Base-by-base conservation (phyloP, 1,140 invertebrate species). In the Dendrolimus punctatus region DNA sequence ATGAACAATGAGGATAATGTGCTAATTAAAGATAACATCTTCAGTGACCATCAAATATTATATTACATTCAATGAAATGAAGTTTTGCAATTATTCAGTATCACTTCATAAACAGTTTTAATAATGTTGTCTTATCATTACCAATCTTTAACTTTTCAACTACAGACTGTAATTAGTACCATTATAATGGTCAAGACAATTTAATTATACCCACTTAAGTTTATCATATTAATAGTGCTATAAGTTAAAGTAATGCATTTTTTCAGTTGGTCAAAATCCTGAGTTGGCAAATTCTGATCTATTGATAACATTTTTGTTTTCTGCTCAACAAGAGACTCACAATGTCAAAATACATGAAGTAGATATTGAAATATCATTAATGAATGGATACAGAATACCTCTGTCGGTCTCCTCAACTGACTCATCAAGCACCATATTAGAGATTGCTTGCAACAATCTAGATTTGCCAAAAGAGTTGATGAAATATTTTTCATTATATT, bases 311-410 rank as follows among this genome's bases (percentile, higher is more conserved):
- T 99, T 98, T 86, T 89, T 98, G 51, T 89, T 97, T 37, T 94
- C 92, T 60, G 96, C 96, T 56, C 97, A 99, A 84, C 93, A 96
- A 90, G 97, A 96, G 83, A 94, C 92, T 6, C 90, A 92, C 70
- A 88, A 90, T 64, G 91, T 92, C 57, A 89, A 91, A 58, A 87
- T 90, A 49, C 90, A 94, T 71, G 92, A 94, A 78, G 92, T 95
- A 9, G 89, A 90, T 43, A 85, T 99, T 51, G 92, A 96, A 87
- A 90, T 97, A 46, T 96, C 91, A 76, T 88, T 96, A 5, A 93
- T 95, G 90, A 95, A 95, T 88, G 94, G 93, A 39, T 92, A 93
- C 67, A 95, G 94, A 88, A 92, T 98, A 71, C 90, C 92, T 39
- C 76, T 98, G n/a, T 93, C 91, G 64, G 91, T 95, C 9, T 91